Percentiles rank a stretch among this genome's conserved stretches.
Evolutionary conservation across 2,113 vertebrate genomes (phyloP).

Genomic region (Caranx melampygus): DNA sequence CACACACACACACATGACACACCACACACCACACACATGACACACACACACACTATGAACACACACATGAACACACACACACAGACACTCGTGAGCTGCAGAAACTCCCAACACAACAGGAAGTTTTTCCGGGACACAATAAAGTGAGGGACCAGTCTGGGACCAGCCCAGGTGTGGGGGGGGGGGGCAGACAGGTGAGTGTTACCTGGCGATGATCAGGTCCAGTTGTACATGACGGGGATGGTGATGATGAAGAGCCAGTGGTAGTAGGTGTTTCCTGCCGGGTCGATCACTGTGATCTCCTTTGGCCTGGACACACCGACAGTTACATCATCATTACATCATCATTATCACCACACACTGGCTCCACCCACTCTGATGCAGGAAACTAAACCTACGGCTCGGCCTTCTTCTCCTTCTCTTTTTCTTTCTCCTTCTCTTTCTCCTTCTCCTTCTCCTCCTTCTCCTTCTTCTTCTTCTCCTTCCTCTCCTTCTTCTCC

Average conservation of each 20-base stretch:
- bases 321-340: not conserved
- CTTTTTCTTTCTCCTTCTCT: conserved; percentile 77
- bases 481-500: conserved; percentile 86
- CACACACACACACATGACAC: too few relatives aligned
- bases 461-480: conserved; percentile 82
- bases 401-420: conserved; percentile 83
- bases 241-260: conserved; percentile 94
- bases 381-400: conserved; percentile 75
- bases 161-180: too few relatives aligned
- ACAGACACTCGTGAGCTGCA: too few relatives aligned
- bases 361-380: too few relatives aligned
- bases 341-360: too few relatives aligned
- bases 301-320: conserved; percentile 84
- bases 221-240: conserved; percentile 99
- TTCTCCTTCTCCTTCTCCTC: conserved; percentile 77
- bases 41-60: too few relatives aligned
- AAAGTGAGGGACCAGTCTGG: too few relatives aligned
- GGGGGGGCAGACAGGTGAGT: not conserved
- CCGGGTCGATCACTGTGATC: conserved; percentile 88
- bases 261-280: conserved; percentile 92
- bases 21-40: too few relatives aligned
- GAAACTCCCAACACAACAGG: too few relatives aligned
- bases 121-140: too few relatives aligned
- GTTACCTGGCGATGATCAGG: conserved; percentile 94
- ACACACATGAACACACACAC: too few relatives aligned